Evolutionary conservation across 2,797 vertebrate genomes (phyloP).

Genomic region (Oreonectes daqikongensis): DNA sequence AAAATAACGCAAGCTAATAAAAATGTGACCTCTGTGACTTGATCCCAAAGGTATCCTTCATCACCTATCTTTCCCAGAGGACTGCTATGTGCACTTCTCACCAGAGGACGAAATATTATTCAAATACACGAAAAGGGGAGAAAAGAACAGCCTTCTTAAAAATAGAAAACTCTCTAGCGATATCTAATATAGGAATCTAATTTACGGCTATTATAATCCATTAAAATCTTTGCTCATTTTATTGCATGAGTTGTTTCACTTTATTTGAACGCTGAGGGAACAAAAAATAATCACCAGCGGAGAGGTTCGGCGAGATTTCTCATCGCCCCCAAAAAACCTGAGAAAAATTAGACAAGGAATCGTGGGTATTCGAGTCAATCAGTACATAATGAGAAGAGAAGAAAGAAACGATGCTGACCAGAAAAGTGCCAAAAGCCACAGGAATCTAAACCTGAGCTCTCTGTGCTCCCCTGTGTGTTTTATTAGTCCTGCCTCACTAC

Average conservation of each 20-base stretch:
- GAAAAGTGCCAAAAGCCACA: conserved; percentile 6
- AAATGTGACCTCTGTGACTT: not conserved
- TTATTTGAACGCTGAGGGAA: conserved; percentile 34
- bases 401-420: conserved; percentile 6
- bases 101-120: not conserved
- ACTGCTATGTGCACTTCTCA: not conserved
- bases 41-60: not conserved
- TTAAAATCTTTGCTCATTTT: conserved; percentile 30
- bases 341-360: conserved; percentile 15
- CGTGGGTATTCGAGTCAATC: conserved; percentile 34
- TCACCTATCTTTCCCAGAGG: not conserved
- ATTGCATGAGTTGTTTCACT: conserved; percentile 29
- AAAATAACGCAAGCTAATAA: not conserved
- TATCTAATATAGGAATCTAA: conserved; percentile 20
- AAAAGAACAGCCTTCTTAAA: not conserved
- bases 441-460: not conserved
- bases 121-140: not conserved
- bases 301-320: not conserved
- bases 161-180: not conserved
- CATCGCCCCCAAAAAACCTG: conserved; percentile 31
- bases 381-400: conserved; percentile 25
- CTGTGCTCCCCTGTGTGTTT: conserved; percentile 10
- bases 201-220: conserved; percentile 30
- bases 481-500: conserved; percentile 35
- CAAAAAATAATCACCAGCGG: conserved; percentile 20